Evolutionary conservation across 2,113 vertebrate genomes (phyloP).

Genomic region (Cinclus cinclus): DNA sequence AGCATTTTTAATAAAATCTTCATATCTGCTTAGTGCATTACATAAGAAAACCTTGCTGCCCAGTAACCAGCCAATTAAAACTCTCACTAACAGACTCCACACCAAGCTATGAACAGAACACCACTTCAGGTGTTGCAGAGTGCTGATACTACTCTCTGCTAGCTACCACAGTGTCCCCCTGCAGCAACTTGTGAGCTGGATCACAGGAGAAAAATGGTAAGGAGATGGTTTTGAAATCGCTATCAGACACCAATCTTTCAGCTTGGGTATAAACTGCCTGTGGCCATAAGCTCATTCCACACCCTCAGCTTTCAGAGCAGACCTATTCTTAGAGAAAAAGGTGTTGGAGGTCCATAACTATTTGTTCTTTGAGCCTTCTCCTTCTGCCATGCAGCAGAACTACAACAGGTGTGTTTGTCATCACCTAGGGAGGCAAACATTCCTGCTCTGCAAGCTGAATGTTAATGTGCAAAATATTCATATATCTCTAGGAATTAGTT

Average conservation of each 20-base stretch:
- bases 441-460: background rate
- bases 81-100: background rate
- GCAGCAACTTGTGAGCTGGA: background rate
- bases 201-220: background rate
- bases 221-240: background rate
- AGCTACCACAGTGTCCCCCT: fast-evolving
- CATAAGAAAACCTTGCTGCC: background rate
- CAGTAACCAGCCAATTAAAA: background rate
- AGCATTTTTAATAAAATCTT: background rate
- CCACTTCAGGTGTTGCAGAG: fast-evolving
- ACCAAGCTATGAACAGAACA: background rate
- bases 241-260: background rate
- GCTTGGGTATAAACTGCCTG: background rate
- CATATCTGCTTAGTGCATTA: background rate
- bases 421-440: background rate
- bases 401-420: background rate
- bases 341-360: background rate
- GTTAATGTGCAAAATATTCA: background rate
- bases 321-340: background rate
- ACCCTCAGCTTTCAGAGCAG: background rate
- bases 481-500: background rate
- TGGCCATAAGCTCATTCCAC: background rate
- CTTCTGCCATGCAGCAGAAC: background rate
- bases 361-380: background rate
- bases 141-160: background rate